Conservation (phyloP, 2,797 vertebrate genomes). For the Pseudochromis fuscus region DNA sequence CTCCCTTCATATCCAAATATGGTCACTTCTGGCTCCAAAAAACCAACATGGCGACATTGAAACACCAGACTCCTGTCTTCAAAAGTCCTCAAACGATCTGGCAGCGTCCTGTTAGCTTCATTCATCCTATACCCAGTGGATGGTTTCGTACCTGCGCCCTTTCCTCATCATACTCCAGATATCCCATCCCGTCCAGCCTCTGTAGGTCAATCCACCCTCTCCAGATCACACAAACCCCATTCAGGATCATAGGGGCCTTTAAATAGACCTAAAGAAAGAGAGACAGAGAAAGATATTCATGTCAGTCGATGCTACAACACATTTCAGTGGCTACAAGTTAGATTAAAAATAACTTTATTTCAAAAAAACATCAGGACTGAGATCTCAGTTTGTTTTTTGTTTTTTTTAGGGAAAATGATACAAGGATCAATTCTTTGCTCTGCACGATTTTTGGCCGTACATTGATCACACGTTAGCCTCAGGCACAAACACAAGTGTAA, state of each 20-base stretch:
- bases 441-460: slow-evolving; percentile 1
- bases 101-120: too few relatives aligned
- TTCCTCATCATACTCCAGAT: slow-evolving; percentile 97
- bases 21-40: too few relatives aligned
- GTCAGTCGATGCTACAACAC: not conserved
- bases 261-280: slow-evolving; percentile 89
- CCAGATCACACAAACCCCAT: slow-evolving; percentile 99
- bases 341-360: too few relatives aligned
- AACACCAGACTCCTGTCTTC: too few relatives aligned
- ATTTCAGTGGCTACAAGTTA: not conserved
- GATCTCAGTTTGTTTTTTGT: too few relatives aligned
- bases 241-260: slow-evolving; percentile 98
- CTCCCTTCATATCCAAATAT: too few relatives aligned
- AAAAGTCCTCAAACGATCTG: too few relatives aligned
- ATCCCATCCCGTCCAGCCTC: slow-evolving; percentile 98
- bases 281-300: not conserved
- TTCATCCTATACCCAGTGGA: too few relatives aligned
- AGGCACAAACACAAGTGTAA: slow-evolving; percentile 1
- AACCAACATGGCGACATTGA: too few relatives aligned
- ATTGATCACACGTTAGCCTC: not conserved
- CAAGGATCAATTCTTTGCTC: slow-evolving; percentile 3
- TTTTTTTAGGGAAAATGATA: slow-evolving; percentile 1
- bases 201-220: slow-evolving; percentile 98
- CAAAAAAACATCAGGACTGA: too few relatives aligned
- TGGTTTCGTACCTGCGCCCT: slow-evolving; percentile 91